phyloP scores from a whole-genome alignment of 2,113 vertebrate species.

The Anolis sagrei region DNA sequence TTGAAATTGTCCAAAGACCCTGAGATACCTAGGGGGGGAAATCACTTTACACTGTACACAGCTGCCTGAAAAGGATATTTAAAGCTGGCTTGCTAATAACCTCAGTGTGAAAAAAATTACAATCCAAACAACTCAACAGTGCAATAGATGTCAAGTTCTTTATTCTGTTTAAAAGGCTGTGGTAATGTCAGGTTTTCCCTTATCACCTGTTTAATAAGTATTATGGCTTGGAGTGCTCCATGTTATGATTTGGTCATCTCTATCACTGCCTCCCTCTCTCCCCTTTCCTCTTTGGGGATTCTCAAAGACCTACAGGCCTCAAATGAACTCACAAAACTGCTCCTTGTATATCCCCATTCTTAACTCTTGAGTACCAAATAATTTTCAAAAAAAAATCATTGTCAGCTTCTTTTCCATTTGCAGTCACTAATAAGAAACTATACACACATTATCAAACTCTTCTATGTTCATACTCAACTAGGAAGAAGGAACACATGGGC shows the following conservation, averaged over 20 bases:
- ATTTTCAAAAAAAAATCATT: not conserved
- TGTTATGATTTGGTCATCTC: not conserved
- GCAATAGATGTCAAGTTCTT: constrained; percentile 56
- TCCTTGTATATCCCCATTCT: not conserved
- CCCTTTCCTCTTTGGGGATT: not conserved
- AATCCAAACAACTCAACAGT: constrained; percentile 47
- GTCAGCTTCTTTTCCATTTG: not conserved
- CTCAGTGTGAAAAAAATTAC: constrained; percentile 62
- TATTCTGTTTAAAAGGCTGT: not conserved
- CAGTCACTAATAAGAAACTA: not conserved
- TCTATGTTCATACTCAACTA: not conserved
- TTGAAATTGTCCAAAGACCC: constrained; percentile 58
- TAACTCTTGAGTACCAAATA: not conserved
- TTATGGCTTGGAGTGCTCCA: not conserved
- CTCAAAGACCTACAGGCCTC: too few species aligned
- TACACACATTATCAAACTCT: not conserved
- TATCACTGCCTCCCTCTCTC: not conserved
- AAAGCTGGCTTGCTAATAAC: constrained; percentile 59
- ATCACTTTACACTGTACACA: constrained; percentile 25
- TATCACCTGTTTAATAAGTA: not conserved
- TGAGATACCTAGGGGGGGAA: constrained; percentile 9
- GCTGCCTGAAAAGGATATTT: constrained; percentile 60
- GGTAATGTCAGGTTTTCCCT: not conserved
- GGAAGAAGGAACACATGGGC: not conserved
- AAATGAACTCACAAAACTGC: not conserved